Base-by-base conservation (phyloP, 30 jellyfish, hydroid and myxozoan species). In the Nemopilema nomurai region DNA sequence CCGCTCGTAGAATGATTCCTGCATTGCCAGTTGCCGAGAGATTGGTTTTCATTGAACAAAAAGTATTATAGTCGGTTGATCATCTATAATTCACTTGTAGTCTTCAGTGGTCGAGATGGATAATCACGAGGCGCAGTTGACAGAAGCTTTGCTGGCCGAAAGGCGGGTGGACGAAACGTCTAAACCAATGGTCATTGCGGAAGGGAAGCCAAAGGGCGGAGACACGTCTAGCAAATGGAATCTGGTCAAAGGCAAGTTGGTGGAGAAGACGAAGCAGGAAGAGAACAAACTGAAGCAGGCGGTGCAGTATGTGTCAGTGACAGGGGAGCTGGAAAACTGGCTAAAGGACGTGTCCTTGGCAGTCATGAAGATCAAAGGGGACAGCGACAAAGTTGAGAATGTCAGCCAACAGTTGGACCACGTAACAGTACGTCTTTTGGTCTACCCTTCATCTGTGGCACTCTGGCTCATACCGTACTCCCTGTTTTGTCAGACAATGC, bases 311-410 rank as follows among this genome's bases (percentile, higher is more conserved):
- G 88, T 82, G 4, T 52, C 86, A 24, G 85, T 81, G 16, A 69
- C 84, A 20, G 83, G 85, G 23, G 96, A 87, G 13, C 71, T 93
- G 32, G 97, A 88, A 32, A 89, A 78, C 33, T 93, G 98, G 98
- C 84, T 89, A 33, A 84, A 86, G 67, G 94, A 67, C 29, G 83
- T 91, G 49, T 30, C 95, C 0, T 29, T 91, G 27, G 79, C 92
- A 25, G 96, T 88, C 62, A 84, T 94, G 25, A 84, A 79, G 28
- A 65, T 77, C 6, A 90, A 91, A 17, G 86, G 81, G 0, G 89
- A 84, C 20, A 77, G 96, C 71, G 82, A 91, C 19, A 79, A 96
- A 4, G 86, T 92, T 1, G 96, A 83, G 18, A 92, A 69, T 7
- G 67, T 93, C 76, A 79, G 65, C 62, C 81, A 73, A 41, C 98